These are phyloP conservation scores for Benthosema pterotum DNA, from an alignment of 2,797 vertebrate species.

Conservation along the genomic window DNA sequence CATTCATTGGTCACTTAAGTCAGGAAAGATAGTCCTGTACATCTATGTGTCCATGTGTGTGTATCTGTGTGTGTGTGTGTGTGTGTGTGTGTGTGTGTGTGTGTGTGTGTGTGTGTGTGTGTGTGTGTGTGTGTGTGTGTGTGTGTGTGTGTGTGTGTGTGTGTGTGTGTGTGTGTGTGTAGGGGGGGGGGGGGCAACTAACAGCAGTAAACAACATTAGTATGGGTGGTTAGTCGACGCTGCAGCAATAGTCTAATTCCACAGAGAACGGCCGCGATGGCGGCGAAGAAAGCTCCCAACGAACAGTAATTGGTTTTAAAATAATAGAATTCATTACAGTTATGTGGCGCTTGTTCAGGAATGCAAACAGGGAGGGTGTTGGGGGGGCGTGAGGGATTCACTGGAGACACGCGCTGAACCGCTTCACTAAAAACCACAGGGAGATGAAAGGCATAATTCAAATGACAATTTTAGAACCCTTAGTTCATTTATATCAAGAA, in stretches of 20 bases:
- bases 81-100: not conserved
- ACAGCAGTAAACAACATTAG: constrained; percentile 35
- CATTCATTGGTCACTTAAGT: constrained; percentile 21
- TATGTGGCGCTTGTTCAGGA: constrained; percentile 80
- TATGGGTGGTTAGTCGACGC: constrained; percentile 68
- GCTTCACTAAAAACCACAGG: constrained; percentile 80
- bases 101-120: constrained; percentile 51
- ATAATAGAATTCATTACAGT: constrained; percentile 85
- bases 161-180: constrained; percentile 61
- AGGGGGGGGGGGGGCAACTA: constrained; percentile 60
- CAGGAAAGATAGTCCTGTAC: constrained; percentile 21
- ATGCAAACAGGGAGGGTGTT: constrained; percentile 74
- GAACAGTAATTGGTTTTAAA: constrained; percentile 86
- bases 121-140: constrained; percentile 36
- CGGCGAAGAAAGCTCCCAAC: constrained; percentile 71
- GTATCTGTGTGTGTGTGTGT: constrained; percentile 63
- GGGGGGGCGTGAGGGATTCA: constrained; percentile 67
- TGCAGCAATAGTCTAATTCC: constrained; percentile 67
- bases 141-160: constrained; percentile 13
- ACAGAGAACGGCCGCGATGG: constrained; percentile 69
- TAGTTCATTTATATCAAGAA: constrained; percentile 80
- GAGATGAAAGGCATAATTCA: constrained; percentile 85
- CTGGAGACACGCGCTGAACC: constrained; percentile 76
- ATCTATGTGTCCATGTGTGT: too few relatives aligned
- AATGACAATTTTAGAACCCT: constrained; percentile 85